phyloP scores from a whole-genome alignment of 2,113 vertebrate genomes.

The Atractosteus spatula region DNA sequence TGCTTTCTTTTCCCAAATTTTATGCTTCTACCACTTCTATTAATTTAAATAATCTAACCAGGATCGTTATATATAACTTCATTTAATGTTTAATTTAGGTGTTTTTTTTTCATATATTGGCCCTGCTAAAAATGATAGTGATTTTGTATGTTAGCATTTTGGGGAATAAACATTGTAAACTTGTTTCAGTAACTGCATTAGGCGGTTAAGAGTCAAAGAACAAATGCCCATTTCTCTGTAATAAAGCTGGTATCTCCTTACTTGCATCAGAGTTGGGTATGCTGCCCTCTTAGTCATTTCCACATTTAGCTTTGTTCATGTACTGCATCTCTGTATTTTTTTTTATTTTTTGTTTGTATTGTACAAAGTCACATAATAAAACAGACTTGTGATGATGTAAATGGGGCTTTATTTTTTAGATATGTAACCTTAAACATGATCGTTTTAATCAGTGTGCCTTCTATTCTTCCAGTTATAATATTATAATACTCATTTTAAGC shows the following conservation, averaged over 20 bases:
- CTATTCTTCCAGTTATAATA: no score
- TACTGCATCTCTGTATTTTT: constrained; percentile 92
- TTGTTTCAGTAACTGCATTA: constrained; percentile 31
- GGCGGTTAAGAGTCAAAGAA: constrained; percentile 21
- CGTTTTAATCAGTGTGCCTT: no score
- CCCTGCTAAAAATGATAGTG: constrained; percentile 85
- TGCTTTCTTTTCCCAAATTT: constrained; percentile 72
- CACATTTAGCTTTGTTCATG: constrained; percentile 89
- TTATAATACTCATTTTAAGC: no score
- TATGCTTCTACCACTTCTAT: constrained; percentile 81
- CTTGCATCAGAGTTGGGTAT: constrained; percentile 65
- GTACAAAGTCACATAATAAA: constrained; percentile 98
- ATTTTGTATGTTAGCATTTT: constrained; percentile 57
- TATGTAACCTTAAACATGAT: not conserved
- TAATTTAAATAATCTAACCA: constrained; percentile 76
- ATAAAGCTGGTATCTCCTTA: constrained; percentile 32
- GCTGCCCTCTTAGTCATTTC: constrained; percentile 72
- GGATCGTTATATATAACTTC: constrained; percentile 86
- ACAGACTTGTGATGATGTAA: constrained; percentile 80
- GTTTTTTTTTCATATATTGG: constrained; percentile 79
- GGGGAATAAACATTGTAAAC: constrained; percentile 63
- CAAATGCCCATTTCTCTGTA: constrained; percentile 31
- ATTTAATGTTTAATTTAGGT: constrained; percentile 92
- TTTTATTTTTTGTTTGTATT: constrained; percentile 84
- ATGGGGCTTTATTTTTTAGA: not conserved